Evolutionary conservation across 2,888 invertebrate genomes (phyloP), one percentile per base, ranked within the genome.

Genomic region (Zelleria hepariella): DNA sequence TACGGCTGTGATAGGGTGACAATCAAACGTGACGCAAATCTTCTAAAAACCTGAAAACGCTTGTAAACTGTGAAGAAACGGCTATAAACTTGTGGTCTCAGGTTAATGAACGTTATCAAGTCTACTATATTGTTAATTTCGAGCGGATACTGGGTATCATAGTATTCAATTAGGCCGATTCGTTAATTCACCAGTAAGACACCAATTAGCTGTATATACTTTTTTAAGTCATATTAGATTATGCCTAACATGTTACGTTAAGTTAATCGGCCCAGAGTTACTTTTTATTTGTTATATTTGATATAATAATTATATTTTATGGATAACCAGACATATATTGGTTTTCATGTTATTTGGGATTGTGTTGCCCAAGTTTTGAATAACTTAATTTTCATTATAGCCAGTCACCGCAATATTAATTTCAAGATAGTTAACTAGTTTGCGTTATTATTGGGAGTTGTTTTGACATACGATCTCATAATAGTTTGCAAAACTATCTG

Each of bases 71-170:
- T 77, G 76, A 77, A 81, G 70, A 72, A 75, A 82, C 80, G 80
- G 76, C 78, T 77, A 25, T 75, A 76, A 77, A 82, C 77, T 76
- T 88, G 87, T 88, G 88, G 88, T 88, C 88, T 88, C 88, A 71
- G 75, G 87, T 88, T 88, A 88, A 87, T 86, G 72, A 68, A 78
- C 82, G 73, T 83, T 82, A 83, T 78, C 78, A 81, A 75, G 68
- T 71, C 82, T 86, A 86, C 80, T 67, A 70, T 68, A 68, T 49
- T 82, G 86, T 86, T 87, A 86, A 87, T 83, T 79, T 79, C 67
- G 79, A 79, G 78, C 76, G 79, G 74, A 78, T 78, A 78, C 72
- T 77, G 69, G 67, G 69, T 47, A 27, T 25, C 65, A 63, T 67
- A 75, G 74, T 80, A 75, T 70, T 74, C 61, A 66, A 73, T 75